Percentiles rank a stretch among this genome's conserved stretches.
These are phyloP conservation scores for Drosophila melanocephala DNA, from an alignment of 2,888 invertebrate genomes.

Conservation along the genomic window DNA sequence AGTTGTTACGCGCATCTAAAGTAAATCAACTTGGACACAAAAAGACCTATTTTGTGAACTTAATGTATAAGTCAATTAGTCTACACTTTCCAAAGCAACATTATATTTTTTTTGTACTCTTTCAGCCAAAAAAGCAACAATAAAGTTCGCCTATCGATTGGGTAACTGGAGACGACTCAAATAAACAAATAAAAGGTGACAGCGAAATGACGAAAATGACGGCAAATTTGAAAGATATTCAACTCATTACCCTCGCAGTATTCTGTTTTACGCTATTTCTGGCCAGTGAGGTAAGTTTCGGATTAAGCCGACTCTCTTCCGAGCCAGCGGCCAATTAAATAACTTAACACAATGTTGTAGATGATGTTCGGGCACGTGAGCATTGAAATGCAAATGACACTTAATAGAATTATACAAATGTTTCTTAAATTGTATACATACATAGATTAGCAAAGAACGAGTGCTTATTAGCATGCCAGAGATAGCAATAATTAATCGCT, in stretches of 20 bases:
- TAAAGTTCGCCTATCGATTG: constrained; percentile 31
- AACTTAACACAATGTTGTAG: constrained; percentile 25
- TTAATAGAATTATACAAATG: constrained; percentile 53
- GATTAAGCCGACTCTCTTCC: neutral
- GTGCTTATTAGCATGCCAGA: constrained; percentile 52
- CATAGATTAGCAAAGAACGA: constrained; percentile 19
- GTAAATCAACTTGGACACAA: constrained; percentile 50
- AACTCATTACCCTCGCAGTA: constrained; percentile 60
- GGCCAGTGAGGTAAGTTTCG: constrained; percentile 68
- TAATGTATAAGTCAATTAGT: constrained; percentile 64
- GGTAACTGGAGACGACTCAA: constrained; percentile 26
- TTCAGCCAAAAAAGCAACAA: constrained; percentile 44
- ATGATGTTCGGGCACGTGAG: constrained; percentile 49
- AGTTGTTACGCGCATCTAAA: constrained; percentile 41
- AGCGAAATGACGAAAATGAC: constrained; percentile 47
- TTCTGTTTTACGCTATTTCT: constrained; percentile 68
- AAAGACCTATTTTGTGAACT: constrained; percentile 13
- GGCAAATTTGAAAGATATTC: constrained; percentile 48
- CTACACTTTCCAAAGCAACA: constrained; percentile 49
- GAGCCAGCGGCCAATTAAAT: constrained; percentile 15
- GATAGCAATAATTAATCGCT: constrained; percentile 58
- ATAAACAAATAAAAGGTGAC: constrained; percentile 16
- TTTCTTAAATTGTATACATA: constrained; percentile 22
- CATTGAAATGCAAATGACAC: constrained; percentile 68
- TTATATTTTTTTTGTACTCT: constrained; percentile 54